A percentile compares a stretch with the other conserved stretches of the same genome.
phyloP scores from a whole-genome alignment of 2,888 invertebrate species.

The Prosapia bicincta region DNA sequence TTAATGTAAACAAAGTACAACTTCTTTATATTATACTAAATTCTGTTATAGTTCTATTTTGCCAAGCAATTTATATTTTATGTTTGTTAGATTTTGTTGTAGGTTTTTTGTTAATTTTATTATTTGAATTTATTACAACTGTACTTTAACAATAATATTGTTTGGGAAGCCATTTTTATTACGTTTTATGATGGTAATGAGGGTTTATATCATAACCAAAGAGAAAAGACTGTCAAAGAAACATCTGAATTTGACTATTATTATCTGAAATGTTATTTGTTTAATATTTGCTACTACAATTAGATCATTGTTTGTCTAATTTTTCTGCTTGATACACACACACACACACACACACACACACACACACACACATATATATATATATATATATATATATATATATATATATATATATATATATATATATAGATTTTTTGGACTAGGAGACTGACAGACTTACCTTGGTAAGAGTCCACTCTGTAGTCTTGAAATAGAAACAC shows the following conservation, averaged over 20 bases:
- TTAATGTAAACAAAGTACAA: background rate
- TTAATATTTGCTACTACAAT: background rate
- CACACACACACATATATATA: no score
- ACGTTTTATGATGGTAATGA: background rate
- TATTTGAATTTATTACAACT: background rate
- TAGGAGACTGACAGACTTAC: no score
- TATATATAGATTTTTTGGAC: no score
- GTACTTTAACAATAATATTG: background rate
- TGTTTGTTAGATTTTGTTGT: background rate
- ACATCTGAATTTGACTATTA: background rate
- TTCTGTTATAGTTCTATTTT: background rate
- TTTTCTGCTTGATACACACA: background rate
- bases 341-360: no score
- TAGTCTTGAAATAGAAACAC: no score
- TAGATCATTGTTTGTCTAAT: background rate
- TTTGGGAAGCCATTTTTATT: background rate
- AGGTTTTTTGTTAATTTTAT: background rate
- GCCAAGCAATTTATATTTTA: background rate
- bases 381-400: no score
- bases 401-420: no score
- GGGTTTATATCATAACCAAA: background rate
- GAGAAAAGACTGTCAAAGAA: background rate
- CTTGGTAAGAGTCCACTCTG: no score
- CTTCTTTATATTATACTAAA: background rate
- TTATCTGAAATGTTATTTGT: background rate